phyloP scores from a whole-genome alignment of 2,888 invertebrate species.

The Drosophila rubida region DNA sequence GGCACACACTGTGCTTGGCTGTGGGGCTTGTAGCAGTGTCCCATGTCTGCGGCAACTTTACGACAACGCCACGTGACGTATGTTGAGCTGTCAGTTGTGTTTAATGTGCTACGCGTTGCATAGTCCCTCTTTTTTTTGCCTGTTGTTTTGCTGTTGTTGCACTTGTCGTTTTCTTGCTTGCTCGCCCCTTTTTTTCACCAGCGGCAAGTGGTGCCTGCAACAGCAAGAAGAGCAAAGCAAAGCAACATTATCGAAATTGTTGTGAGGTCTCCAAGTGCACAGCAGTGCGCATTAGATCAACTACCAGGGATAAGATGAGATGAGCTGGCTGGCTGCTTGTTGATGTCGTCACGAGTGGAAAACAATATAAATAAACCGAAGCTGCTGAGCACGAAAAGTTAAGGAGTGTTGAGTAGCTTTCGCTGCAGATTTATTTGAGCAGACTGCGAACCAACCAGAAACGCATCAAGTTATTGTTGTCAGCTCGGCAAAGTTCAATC shows the following conservation, averaged over 20 bases:
- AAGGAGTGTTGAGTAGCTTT: neutral
- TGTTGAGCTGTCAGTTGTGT: slow-evolving; percentile 77
- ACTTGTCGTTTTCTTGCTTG: slow-evolving; percentile 15
- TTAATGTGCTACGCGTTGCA: slow-evolving; percentile 69
- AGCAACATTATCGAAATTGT: slow-evolving; percentile 46
- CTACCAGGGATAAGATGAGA: slow-evolving; percentile 31
- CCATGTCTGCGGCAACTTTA: slow-evolving; percentile 61
- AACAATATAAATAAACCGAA: slow-evolving; percentile 9
- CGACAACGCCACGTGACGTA: slow-evolving; percentile 77
- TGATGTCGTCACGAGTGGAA: slow-evolving; percentile 7
- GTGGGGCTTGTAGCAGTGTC: slow-evolving; percentile 31
- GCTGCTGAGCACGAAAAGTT: slow-evolving; percentile 1
- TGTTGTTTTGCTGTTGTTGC: slow-evolving; percentile 15
- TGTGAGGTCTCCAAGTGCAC: slow-evolving; percentile 23
- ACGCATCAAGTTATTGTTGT: neutral
- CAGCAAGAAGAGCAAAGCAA: slow-evolving; percentile 2
- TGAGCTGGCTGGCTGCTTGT: slow-evolving; percentile 22
- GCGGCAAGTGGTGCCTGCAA: neutral
- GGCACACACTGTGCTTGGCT: slow-evolving; percentile 33
- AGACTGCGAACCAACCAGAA: neutral
- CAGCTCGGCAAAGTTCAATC: neutral
- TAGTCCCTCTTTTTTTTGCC: slow-evolving; percentile 20
- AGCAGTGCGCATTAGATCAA: slow-evolving; percentile 29
- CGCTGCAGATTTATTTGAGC: neutral
- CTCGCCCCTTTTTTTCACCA: slow-evolving; percentile 19